Percentiles rank a stretch among this genome's conserved stretches.
Conservation (phyloP, 2,888 invertebrate genomes). For the Trypoxylon attenuatum region DNA sequence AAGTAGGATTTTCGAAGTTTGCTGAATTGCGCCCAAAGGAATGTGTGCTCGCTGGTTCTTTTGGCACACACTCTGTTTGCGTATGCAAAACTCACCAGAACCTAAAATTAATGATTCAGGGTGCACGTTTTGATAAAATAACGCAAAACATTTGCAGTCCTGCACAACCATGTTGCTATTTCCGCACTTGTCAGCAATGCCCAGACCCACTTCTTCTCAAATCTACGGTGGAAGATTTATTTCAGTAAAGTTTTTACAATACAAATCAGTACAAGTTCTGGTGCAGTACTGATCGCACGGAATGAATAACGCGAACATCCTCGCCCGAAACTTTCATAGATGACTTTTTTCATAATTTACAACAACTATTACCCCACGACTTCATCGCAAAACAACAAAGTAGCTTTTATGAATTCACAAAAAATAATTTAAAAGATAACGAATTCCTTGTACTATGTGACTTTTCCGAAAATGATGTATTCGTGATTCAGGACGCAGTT, state of each 20-base stretch:
- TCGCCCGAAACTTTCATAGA: neutral
- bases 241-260: neutral
- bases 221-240: neutral
- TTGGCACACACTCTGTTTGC: no score
- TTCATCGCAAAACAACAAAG: conserved; percentile 10
- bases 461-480: conserved; percentile 6
- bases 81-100: no score
- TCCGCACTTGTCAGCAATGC: neutral
- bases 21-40: no score
- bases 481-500: conserved; percentile 3
- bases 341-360: neutral
- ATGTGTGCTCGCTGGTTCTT: no score
- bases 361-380: neutral
- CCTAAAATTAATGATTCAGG: no score
- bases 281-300: neutral
- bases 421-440: neutral
- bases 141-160: neutral
- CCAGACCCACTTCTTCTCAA: neutral
- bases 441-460: conserved; percentile 3
- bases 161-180: neutral
- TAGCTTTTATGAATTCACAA: neutral
- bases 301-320: neutral
- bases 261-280: neutral
- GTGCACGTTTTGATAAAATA: no score
- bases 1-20: no score